These are phyloP conservation scores for Drosophila tani DNA, from an alignment of 1,140 invertebrate genomes.

Conservation along the genomic window DNA sequence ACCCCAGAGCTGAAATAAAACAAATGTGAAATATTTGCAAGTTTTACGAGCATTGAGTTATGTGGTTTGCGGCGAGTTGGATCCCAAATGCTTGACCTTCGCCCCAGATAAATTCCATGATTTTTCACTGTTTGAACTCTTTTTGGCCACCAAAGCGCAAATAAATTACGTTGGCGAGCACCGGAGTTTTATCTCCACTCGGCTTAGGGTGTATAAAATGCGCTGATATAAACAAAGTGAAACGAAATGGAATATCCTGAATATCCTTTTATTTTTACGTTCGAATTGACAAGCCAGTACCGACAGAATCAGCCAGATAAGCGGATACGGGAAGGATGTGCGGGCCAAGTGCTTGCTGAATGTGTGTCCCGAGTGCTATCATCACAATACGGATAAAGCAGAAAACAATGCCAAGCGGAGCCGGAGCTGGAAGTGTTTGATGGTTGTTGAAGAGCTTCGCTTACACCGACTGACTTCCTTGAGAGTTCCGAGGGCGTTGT, in stretches of 20 bases:
- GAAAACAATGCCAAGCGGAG: conserved; percentile 55
- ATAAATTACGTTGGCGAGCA: conserved; percentile 65
- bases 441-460: conserved; percentile 52
- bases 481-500: background rate
- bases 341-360: conserved; percentile 62
- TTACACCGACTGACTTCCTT: conserved; percentile 40
- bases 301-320: conserved; percentile 45
- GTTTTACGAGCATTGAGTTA: conserved; percentile 77
- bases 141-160: conserved; percentile 65
- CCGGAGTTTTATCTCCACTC: conserved; percentile 44
- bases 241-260: conserved; percentile 41
- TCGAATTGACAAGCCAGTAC: conserved; percentile 50
- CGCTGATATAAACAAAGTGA: conserved; percentile 71
- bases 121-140: conserved; percentile 77
- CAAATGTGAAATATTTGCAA: conserved; percentile 69
- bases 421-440: conserved; percentile 62
- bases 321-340: conserved; percentile 41
- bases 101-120: conserved; percentile 75
- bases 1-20: conserved; percentile 28
- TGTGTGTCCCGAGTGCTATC: conserved; percentile 74
- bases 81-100: conserved; percentile 65
- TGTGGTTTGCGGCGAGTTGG: conserved; percentile 42
- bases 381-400: conserved; percentile 56
- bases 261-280: conserved; percentile 52
- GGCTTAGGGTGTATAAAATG: conserved; percentile 56